Base-by-base conservation (phyloP, 2,888 invertebrate species). In the Ecdyonurus torrentis region DNA sequence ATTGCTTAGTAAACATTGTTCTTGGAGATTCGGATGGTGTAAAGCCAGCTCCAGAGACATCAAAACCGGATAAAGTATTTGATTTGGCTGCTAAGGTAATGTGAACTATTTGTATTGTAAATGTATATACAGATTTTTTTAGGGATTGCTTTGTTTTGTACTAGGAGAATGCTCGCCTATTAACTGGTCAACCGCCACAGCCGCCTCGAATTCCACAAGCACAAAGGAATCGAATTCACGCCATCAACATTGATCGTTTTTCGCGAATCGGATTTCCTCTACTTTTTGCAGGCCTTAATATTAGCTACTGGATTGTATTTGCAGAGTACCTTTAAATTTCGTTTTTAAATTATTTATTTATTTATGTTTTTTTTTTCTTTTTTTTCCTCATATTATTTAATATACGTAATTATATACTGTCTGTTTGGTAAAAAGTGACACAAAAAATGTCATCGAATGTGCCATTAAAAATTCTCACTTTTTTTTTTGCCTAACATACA, bases 1-100 rank as follows among this genome's bases (percentile, higher is more conserved):
- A 92, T 72, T 92, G 91, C 69, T 76, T 92, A 67, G 91, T 93
- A 25, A 92, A 92, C 72, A 91, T 89, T 25, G 86, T 89, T 1
- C 79, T 89, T 19, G 86, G 89, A 15, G 86, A 91, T 70, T 83
- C 83, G 0, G 85, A 84, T 65, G 80, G 82, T 1, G 78, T 78
- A 1, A 72, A 73, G 20, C 70, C 72, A 3, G 78, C 78, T 65
- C 77, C 78, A 70, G 81, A 78, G 71, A 80, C 67, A 20, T 67
- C 76, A 22, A 79, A 80, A 67, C 71, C 76, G 24, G 79, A 80
- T 64, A 78, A 77, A 67, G 77, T 81, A 58, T 81, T 80, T 68
- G 81, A 82, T 61, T 74, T 80, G 66, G 75, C 78, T 23, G 76
- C 79, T 23, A 69, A 69, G 70, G 71, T 71, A 37, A 5, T 37